phyloP scores from a whole-genome alignment of 2,888 invertebrate genomes.

The Thecophora atra region DNA sequence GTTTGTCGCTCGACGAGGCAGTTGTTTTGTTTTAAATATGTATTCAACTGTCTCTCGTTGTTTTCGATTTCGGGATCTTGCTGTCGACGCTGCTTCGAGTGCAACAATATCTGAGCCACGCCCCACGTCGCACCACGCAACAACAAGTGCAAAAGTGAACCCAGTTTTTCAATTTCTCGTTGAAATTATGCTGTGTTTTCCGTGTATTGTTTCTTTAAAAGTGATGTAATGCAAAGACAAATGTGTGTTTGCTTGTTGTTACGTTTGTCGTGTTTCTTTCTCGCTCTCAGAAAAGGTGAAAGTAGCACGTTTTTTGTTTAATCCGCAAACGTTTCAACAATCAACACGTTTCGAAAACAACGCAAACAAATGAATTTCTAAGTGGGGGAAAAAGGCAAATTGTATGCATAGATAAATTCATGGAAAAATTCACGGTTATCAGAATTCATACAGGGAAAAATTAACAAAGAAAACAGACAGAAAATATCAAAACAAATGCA shows the following conservation, averaged over 20 bases:
- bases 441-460: no score
- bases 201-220: not conserved
- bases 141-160: no score
- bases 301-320: slow-evolving; percentile 38
- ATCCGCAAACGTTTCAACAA: slow-evolving; percentile 55
- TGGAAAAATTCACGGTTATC: not conserved
- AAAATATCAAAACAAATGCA: no score
- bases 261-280: slow-evolving; percentile 52
- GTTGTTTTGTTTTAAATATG: slow-evolving; percentile 52
- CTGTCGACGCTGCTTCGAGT: slow-evolving; percentile 49
- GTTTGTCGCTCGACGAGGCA: slow-evolving; percentile 65
- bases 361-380: slow-evolving; percentile 22
- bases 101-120: no score
- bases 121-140: no score
- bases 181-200: no score
- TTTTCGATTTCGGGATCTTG: slow-evolving; percentile 66
- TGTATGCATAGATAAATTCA: no score
- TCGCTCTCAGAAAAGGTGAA: slow-evolving; percentile 1
- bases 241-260: slow-evolving; percentile 60
- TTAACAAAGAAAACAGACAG: no score
- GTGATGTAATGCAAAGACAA: slow-evolving; percentile 28
- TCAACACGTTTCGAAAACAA: slow-evolving; percentile 48
- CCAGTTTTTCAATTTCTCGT: no score
- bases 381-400: not conserved
- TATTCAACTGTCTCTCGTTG: slow-evolving; percentile 64